Evolutionary conservation across 2,113 vertebrate species (phyloP).

Genomic region (Lepus timidus): DNA sequence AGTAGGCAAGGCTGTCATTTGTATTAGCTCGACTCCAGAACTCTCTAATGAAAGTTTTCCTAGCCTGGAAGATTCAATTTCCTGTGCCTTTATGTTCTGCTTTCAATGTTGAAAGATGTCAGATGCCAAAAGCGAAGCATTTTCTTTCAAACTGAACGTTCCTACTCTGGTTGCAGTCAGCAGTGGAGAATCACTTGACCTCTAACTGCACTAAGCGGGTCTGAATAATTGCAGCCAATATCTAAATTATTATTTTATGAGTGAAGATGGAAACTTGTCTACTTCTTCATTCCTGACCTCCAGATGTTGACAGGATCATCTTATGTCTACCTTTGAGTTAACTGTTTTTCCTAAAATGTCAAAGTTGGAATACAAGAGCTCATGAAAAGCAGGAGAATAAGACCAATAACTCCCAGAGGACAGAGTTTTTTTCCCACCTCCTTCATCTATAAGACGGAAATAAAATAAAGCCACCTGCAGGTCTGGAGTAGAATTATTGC

Average conservation of each 20-base stretch:
- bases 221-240: not conserved
- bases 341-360: not conserved
- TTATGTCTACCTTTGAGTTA: constrained; percentile 21
- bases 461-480: not conserved
- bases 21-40: constrained; percentile 9
- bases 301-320: constrained; percentile 11
- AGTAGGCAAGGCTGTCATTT: not conserved
- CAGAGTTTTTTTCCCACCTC: not conserved
- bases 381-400: constrained; percentile 49
- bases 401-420: constrained; percentile 11
- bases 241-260: constrained; percentile 29
- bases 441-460: not conserved
- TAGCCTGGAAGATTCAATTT: not conserved
- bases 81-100: not conserved
- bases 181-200: not conserved
- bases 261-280: constrained; percentile 32
- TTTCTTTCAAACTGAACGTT: not conserved
- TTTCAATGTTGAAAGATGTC: constrained; percentile 26
- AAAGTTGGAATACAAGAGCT: constrained; percentile 15
- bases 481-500: not conserved
- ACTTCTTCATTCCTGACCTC: not conserved
- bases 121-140: not conserved
- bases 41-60: not conserved
- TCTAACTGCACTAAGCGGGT: not conserved
- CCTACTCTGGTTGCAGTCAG: not conserved